Evolutionary conservation across 2,888 invertebrate genomes (phyloP), one percentile per base, ranked within the genome.

Genomic region (Dorcus hopei): DNA sequence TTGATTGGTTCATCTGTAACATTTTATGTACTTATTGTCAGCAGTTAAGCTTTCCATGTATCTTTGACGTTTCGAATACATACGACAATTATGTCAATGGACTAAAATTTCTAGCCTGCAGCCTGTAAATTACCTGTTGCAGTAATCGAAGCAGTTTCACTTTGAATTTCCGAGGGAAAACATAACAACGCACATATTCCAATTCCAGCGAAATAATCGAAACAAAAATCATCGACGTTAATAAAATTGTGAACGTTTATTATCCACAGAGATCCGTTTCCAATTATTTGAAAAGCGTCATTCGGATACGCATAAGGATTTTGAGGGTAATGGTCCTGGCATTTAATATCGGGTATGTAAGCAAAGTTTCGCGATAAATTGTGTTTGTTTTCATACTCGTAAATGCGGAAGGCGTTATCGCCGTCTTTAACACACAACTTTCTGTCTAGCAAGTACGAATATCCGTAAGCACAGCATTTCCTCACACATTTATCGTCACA

Each of bases 201-300:
- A 16, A 52, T 49, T 33, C 52, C 48, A 52, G 42, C 52, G 38
- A 59, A 59, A 45, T 59, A 55, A 42, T 59, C 59, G 9, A 59
- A 49, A 40, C 59, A 59, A 52, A 55, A 56, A n/a, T 55, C 52
- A 11, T 41, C 14, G 3, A 19, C 11, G 40, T 43, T 23, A 7
- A 58, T 11, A 16, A 41, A 49, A 9, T 49, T 33, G 16, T 54
- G 26, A 38, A n/a, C 33, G 16, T 9, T 3, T 38, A 49, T 11
- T 14, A 53, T 4, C 9, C 49, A 26, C 52, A 52, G 42, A 1
- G 49, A 49, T 9, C 53, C 53, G 45, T 58, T 54, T 14, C 39
- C 45, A 5, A 49, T 7, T 2, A 54, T 43, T 19, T 48, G 7
- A 33, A 58, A 53, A 14, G 14, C 43, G 50, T 53, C 49, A n/a